A percentile compares a stretch with the other conserved stretches of the same genome.
Evolutionary conservation across 2,888 invertebrate genomes (phyloP).

Genomic region (Palloptera scutellata): DNA sequence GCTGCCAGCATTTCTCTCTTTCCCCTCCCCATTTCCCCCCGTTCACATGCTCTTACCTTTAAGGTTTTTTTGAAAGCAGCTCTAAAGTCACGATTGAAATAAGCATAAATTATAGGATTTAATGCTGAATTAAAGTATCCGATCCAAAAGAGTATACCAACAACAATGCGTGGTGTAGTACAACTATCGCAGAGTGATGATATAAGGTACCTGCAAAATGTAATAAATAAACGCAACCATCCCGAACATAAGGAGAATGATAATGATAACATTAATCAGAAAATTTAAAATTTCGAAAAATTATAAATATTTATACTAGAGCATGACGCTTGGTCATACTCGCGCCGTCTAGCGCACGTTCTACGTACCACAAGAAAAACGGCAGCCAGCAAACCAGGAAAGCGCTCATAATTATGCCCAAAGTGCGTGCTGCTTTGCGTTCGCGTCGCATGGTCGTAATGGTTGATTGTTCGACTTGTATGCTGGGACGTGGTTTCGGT

Average conservation of each 20-base stretch:
- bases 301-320: not conserved
- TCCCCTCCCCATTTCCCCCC: not conserved
- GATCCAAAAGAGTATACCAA: slow-evolving; percentile 94
- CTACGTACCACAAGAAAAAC: slow-evolving; percentile 87
- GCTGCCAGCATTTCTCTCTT: no score
- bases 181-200: slow-evolving; percentile 80
- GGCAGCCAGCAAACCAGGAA: slow-evolving; percentile 96
- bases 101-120: slow-evolving; percentile 96
- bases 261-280: slow-evolving; percentile 2
- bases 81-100: slow-evolving; percentile 96
- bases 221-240: not conserved
- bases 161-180: slow-evolving; percentile 83
- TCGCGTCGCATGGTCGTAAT: slow-evolving; percentile 89
- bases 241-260: not conserved
- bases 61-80: slow-evolving; percentile 92
- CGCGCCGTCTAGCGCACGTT: no score
- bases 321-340: no score
- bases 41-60: slow-evolving; percentile 59
- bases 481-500: slow-evolving; percentile 74
- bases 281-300: slow-evolving; percentile 19
- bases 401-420: slow-evolving; percentile 96
- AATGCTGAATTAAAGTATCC: slow-evolving; percentile 97
- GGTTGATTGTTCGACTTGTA: slow-evolving; percentile 77
- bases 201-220: slow-evolving; percentile 79
- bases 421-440: slow-evolving; percentile 89